Base-by-base conservation (phyloP, 2,113 vertebrate species). In the Aegithalos caudatus region DNA sequence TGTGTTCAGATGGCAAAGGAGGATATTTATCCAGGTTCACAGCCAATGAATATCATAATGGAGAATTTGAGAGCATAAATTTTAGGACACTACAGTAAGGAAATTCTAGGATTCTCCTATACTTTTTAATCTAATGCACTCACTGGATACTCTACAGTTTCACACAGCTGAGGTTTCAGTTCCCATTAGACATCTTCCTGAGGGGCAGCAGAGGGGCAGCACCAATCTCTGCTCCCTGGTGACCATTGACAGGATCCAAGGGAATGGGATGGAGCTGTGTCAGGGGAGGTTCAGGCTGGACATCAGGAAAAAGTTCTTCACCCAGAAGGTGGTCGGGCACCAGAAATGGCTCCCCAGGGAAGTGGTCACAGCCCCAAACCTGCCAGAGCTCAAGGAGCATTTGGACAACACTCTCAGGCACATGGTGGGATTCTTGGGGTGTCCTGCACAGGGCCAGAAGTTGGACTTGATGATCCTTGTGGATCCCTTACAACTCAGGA, bases 101-200 rank as follows among this genome's bases (percentile, higher is more conserved):
- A 88, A 92, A 96, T 94, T 53, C 66, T 81, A 86, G 80, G 85
- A 90, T 93, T 89, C 94, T 95, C 91, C 92, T 90, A 90, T 31
- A n/a, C n/a, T 70, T 78, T 88, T 97, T 40, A 85, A 95, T 91
- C 92, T 97, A 98, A 96, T 95, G 86, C 93, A 97, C 90, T 97
- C 93, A 95, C 90, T 97, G 95, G 96, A 97, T 97, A 96, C 44
- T 97, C 97, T 95, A 97, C 92, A 84, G 95, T 97, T 96, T 97
- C 95, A 97, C 92, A 94, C 90, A 97, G 95, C 92, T 95, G 97
- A 97, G 92, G 95, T 97, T 96, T 95, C 88, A 95, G 82, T 88
- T 97, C 86, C 96, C 90, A 94, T 78, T 67, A 96, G 91, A 93
- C 89, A 94, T 88, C 31, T 67, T 90, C 87, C 62, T 82, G 79